These are phyloP conservation scores for Zygogramma bicolorata DNA, from an alignment of 2,888 invertebrate species.

Conservation along the genomic window DNA sequence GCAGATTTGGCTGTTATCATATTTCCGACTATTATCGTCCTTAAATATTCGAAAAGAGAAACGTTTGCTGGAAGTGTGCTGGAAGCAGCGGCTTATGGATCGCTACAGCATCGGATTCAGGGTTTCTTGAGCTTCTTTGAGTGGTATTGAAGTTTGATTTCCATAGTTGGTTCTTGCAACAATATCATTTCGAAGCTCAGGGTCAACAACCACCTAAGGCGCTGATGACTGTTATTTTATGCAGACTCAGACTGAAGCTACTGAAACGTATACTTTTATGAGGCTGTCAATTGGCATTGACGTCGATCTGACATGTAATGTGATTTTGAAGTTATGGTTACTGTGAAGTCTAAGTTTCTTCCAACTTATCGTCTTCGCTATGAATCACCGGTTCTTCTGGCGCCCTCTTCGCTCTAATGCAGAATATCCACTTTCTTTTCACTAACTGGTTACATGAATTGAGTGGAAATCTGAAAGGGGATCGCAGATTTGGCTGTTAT, in stretches of 20 bases:
- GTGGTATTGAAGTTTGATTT: neutral
- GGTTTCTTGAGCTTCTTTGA: neutral
- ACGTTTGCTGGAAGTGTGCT: slow-evolving; percentile 22
- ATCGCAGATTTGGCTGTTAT: slow-evolving; percentile 39
- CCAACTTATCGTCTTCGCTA: slow-evolving; percentile 54
- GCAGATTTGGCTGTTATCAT: slow-evolving; percentile 39
- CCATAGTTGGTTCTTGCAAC: no score
- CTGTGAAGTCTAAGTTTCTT: no score
- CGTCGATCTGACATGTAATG: no score
- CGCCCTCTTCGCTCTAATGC: slow-evolving; percentile 37
- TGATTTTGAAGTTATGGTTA: no score
- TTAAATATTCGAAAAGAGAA: slow-evolving; percentile 22
- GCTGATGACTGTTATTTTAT: no score
- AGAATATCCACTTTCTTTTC: slow-evolving; percentile 42
- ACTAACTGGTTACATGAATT: slow-evolving; percentile 40
- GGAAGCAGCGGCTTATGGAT: slow-evolving; percentile 28
- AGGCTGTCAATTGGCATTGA: no score
- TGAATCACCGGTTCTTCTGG: slow-evolving; percentile 57
- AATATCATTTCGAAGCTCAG: no score
- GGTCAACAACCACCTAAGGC: no score
- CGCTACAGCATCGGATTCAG: slow-evolving; percentile 4
- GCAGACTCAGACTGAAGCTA: no score
- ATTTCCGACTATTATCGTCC: slow-evolving; percentile 34
- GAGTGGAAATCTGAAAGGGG: slow-evolving; percentile 40
- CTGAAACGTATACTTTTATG: no score